These are phyloP conservation scores for Acromyrmex echinatior DNA, from an alignment of 1,140 invertebrate species.

Conservation along the genomic window DNA sequence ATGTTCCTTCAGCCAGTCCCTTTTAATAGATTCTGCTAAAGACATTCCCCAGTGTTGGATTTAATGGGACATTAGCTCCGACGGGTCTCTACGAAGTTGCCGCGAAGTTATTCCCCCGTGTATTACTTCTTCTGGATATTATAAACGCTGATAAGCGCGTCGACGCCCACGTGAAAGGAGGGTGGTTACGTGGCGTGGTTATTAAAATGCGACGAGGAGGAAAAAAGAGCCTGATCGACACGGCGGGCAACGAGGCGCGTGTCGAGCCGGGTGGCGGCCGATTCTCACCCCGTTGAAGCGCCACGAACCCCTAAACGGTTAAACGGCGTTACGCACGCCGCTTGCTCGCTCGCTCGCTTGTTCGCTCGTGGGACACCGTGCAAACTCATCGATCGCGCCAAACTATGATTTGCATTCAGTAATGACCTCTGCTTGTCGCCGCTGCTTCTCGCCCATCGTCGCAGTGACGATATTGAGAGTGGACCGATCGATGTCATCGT, in stretches of 20 bases:
- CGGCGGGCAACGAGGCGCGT: conserved; percentile 80
- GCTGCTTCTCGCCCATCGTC: conserved; percentile 55
- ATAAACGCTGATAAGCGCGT: conserved; percentile 67
- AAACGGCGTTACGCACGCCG: conserved; percentile 78
- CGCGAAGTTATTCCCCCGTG: conserved; percentile 49
- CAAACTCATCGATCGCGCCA: conserved; percentile 79
- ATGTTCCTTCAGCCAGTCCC: conserved; percentile 44
- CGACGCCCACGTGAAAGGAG: conserved; percentile 68
- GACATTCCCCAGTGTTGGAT: conserved; percentile 8
- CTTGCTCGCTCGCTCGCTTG: conserved; percentile 65
- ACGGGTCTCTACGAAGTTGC: conserved; percentile 37
- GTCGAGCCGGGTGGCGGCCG: conserved; percentile 73
- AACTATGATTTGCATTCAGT: conserved; percentile 82
- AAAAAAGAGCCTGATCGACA: conserved; percentile 76
- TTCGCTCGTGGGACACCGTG: conserved; percentile 71
- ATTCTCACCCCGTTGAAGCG: conserved; percentile 78
- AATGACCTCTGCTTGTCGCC: conserved; percentile 75
- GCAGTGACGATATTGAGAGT: conserved; percentile 72
- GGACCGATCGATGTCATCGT: conserved; percentile 52
- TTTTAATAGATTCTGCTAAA: conserved; percentile 56
- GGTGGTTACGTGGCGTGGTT: conserved; percentile 63
- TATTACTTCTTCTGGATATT: conserved; percentile 60
- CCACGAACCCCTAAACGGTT: conserved; percentile 76
- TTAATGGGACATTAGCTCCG: conserved; percentile 58
- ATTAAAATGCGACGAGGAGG: conserved; percentile 78